A percentile compares a stretch with the other conserved stretches of the same genome.
Evolutionary conservation across 2,113 vertebrate genomes (phyloP).

Genomic region (Neomonachus schauinslandi): DNA sequence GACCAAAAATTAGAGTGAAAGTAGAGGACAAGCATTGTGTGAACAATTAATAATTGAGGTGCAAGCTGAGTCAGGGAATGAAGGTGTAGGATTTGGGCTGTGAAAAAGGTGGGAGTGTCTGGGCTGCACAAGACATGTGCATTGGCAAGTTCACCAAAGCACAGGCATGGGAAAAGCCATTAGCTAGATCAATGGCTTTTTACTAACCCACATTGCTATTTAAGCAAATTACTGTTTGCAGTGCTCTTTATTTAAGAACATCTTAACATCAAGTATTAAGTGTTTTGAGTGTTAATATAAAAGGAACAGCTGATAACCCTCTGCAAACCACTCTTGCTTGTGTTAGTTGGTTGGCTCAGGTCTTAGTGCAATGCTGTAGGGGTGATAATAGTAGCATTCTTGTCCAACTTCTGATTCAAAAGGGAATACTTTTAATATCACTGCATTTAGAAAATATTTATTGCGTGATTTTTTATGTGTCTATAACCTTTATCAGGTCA

Average conservation of each 20-base stretch:
- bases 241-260: conserved; percentile 48
- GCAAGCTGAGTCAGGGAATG: too few relatives aligned
- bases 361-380: neutral
- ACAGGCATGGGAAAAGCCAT: neutral
- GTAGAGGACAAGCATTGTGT: neutral
- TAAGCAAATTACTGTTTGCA: conserved; percentile 54
- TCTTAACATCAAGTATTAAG: conserved; percentile 45
- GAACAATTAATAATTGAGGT: neutral
- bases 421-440: neutral
- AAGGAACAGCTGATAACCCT: neutral
- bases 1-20: neutral
- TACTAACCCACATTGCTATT: neutral
- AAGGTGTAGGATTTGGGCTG: neutral
- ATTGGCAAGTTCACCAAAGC: neutral
- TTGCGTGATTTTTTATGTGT: neutral
- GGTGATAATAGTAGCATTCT: neutral
- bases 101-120: neutral
- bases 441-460: neutral
- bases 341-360: neutral
- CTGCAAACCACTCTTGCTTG: neutral
- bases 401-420: neutral
- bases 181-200: neutral
- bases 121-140: neutral
- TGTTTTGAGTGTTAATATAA: neutral
- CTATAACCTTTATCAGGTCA: neutral